A percentile compares a stretch with the other conserved stretches of the same genome.
Conservation (phyloP, 1,140 invertebrate genomes). For the Euglossa dilemma region DNA sequence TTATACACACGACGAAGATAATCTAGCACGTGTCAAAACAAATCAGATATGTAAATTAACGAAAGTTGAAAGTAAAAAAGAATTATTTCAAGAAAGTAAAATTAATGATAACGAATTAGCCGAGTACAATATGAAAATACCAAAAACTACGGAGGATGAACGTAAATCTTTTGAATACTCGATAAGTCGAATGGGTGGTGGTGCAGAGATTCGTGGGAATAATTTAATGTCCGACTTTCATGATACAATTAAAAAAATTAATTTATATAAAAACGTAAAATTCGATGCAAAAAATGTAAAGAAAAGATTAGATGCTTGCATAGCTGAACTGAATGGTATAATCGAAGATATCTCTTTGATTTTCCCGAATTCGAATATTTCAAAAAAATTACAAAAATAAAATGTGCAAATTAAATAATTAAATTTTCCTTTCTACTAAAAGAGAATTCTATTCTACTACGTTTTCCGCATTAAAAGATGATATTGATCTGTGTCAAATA, state of each 20-base stretch:
- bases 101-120: not conserved
- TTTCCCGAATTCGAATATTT: not conserved
- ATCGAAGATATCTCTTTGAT: conserved; percentile 54
- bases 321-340: conserved; percentile 62
- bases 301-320: conserved; percentile 55
- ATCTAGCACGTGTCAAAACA: not conserved
- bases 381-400: not conserved
- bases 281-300: conserved; percentile 21
- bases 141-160: not conserved
- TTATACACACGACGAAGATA: not conserved
- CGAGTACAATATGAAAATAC: not conserved
- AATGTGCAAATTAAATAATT: not conserved
- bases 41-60: not conserved
- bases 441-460: not conserved
- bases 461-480: not conserved
- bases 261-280: conserved; percentile 11
- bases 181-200: conserved; percentile 13
- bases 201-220: conserved; percentile 4
- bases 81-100: no score
- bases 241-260: conserved; percentile 6
- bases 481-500: not conserved
- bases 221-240: not conserved
- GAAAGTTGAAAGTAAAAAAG: not conserved
- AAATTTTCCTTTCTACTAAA: not conserved
- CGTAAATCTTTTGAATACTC: not conserved